Base-by-base conservation (phyloP, 2,113 vertebrate genomes). In the Colinus virginianus region DNA sequence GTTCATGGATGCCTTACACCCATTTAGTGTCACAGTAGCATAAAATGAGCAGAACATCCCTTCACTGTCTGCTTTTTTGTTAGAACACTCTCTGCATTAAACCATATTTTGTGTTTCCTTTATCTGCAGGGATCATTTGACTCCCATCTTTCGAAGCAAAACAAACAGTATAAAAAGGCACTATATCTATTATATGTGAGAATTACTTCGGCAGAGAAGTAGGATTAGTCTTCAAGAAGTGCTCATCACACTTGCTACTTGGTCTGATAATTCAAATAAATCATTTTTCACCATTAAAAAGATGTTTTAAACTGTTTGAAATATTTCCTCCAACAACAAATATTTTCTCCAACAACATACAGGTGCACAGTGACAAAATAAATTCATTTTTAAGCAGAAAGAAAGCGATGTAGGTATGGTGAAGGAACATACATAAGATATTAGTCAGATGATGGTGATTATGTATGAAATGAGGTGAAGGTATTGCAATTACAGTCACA, bases 341-440 rank as follows among this genome's bases (percentile, higher is more conserved):
- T 43, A 91, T 14, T 16, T 92, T 90, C 84, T 32, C 78, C 49
- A 90, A 72, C 36, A 95, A 87, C 42, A 82, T 69, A 90, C 68
- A 91, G 87, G 87, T 88, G 94, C 93, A 91, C 4, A 63, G 91
- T 85, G 94, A 95, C 68, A 95, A 93, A 96, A 88, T 84, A 81
- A 87, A 92, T 88, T 91, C 72, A 71, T 84, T 89, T 74, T 89
- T 87, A 87, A 85, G 64, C 40, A 91, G 49, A 40, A 92, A 86
- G 25, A 78, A 91, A 79, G 72, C 45, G 67, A 89, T 82, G 28
- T 48, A 89, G 87, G 84, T 84, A 95, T 94, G 94, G 94, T 95
- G 96, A 95, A 95, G 94, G 94, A 95, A 96, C 87, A 95, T 64
- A 87, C 48, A 1, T 11, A 93, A 87, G 78, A 5, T 64, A 66